phyloP scores from a whole-genome alignment of 2,888 invertebrate species.

The Aphrophora alni region DNA sequence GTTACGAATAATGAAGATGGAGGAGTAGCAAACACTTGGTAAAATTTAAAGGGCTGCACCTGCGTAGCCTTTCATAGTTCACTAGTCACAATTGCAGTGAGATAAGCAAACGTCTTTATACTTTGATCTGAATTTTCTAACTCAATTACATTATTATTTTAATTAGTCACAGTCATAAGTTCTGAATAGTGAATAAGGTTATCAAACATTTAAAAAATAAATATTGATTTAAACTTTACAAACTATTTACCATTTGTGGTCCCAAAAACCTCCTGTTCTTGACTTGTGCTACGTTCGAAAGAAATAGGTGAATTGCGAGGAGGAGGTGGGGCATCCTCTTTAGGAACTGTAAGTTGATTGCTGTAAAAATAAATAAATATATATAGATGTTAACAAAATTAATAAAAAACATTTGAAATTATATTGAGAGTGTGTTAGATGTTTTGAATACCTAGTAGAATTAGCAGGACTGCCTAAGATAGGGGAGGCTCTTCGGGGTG shows the following conservation, averaged over 20 bases:
- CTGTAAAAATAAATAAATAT: slow-evolving; percentile 37
- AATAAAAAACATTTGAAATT: background rate
- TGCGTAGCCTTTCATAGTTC: too few species aligned
- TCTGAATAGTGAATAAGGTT: too few species aligned
- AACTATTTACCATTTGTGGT: slow-evolving; percentile 13
- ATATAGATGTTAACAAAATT: background rate
- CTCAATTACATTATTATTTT: too few species aligned
- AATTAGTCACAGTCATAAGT: too few species aligned
- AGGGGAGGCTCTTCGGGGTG: slow-evolving; percentile 66
- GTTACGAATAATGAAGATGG: too few species aligned
- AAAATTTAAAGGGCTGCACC: too few species aligned
- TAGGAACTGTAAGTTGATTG: slow-evolving; percentile 57
- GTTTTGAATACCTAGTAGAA: slow-evolving; percentile 33
- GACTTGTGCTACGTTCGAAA: slow-evolving; percentile 54
- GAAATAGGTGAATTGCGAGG: slow-evolving; percentile 46
- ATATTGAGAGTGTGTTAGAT: background rate
- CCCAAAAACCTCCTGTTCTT: slow-evolving; percentile 42
- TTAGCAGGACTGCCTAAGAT: slow-evolving; percentile 54
- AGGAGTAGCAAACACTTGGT: too few species aligned
- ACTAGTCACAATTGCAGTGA: too few species aligned
- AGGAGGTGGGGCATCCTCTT: slow-evolving; percentile 60
- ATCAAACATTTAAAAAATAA: too few species aligned
- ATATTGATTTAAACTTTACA: background rate
- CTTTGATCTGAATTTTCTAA: too few species aligned
- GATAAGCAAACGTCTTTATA: too few species aligned